These are phyloP conservation scores for Callaeas wilsoni DNA, from an alignment of 2,113 vertebrate species.

Conservation along the genomic window DNA sequence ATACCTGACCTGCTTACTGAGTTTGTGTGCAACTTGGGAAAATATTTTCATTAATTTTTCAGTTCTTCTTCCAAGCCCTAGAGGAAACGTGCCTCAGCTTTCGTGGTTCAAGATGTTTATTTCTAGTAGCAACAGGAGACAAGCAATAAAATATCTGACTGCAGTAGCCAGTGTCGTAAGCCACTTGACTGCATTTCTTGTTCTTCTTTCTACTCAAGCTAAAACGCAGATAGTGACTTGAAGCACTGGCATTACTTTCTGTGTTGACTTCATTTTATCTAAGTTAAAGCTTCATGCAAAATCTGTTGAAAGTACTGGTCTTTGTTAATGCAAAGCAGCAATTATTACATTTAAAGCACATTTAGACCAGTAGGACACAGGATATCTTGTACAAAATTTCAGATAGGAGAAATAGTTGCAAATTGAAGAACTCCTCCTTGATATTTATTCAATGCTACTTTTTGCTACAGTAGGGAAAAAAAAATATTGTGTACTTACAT, in stretches of 20 bases:
- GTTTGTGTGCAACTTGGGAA: not conserved
- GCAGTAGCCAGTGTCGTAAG: not conserved
- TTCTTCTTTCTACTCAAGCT: not conserved
- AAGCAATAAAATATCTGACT: not conserved
- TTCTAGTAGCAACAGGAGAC: not conserved
- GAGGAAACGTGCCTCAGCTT: not conserved
- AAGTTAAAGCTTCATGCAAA: not conserved
- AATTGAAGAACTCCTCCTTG: not conserved
- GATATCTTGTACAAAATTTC: not conserved
- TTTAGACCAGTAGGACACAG: not conserved
- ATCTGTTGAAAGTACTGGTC: not conserved
- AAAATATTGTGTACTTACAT: not conserved
- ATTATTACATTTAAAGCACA: not conserved
- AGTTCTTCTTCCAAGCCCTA: not conserved
- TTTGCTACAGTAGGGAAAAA: not conserved
- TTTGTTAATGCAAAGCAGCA: not conserved
- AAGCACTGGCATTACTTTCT: not conserved
- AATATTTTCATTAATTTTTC: not conserved
- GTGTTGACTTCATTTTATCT: not conserved
- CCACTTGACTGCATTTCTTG: not conserved
- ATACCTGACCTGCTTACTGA: not conserved
- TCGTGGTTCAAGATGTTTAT: not conserved
- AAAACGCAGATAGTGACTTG: not conserved
- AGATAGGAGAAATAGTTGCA: not conserved
- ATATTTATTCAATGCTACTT: not conserved